phyloP scores from a whole-genome alignment of 2,113 vertebrate species.

The Nymphicus hollandicus region DNA sequence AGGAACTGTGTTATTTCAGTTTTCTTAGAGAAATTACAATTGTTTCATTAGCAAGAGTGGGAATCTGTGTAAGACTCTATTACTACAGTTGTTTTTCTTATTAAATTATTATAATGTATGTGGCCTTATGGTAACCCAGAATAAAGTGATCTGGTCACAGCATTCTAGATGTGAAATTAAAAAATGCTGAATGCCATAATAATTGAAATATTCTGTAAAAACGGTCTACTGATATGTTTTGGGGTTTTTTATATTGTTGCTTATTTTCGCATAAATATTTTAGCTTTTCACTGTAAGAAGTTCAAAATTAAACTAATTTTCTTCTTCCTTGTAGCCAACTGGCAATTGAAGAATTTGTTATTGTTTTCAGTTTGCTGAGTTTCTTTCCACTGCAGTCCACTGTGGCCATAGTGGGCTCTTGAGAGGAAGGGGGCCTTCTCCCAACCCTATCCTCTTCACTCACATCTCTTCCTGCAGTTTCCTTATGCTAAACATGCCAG shows the following conservation, averaged over 20 bases:
- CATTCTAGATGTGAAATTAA: not conserved
- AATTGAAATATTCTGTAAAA: not conserved
- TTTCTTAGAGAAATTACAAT: not conserved
- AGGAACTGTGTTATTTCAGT: not conserved
- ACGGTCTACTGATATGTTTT: fast-evolving
- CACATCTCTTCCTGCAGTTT: not conserved
- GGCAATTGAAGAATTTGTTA: not conserved
- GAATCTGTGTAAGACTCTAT: not conserved
- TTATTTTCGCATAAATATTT: not conserved
- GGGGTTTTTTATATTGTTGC: not conserved
- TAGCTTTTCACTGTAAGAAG: not conserved
- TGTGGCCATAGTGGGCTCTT: not conserved
- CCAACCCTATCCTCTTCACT: not conserved
- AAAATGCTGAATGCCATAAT: not conserved
- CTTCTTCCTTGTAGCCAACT: not conserved
- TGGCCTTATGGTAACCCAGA: not conserved
- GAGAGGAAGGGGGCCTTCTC: not conserved
- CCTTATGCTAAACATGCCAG: not conserved
- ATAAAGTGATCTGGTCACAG: not conserved
- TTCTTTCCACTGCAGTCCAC: not conserved
- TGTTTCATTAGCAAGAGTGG: not conserved
- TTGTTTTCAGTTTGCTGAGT: not conserved
- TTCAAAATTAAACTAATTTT: not conserved
- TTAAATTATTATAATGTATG: not conserved
- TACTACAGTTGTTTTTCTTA: not conserved